Evolutionary conservation across 2,797 vertebrate genomes (phyloP).

Genomic region (Amblyraja radiata): DNA sequence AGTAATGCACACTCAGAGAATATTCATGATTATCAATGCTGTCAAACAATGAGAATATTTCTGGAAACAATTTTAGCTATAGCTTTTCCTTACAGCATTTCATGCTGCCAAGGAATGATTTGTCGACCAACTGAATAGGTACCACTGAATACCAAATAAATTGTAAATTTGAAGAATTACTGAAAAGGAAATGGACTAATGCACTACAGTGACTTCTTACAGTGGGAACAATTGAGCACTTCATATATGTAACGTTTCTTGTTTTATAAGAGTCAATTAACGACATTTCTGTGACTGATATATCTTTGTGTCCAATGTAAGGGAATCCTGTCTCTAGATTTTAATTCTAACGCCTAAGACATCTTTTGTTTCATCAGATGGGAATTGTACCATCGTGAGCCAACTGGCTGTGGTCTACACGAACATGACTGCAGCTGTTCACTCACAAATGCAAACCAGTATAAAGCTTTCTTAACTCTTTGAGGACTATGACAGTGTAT

Average conservation of each 20-base stretch:
- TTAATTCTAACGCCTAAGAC: constrained; percentile 14
- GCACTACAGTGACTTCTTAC: background rate
- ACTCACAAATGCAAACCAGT: constrained; percentile 5
- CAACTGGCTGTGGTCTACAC: constrained; percentile 5
- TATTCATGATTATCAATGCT: background rate
- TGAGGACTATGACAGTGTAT: background rate
- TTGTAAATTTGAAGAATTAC: background rate
- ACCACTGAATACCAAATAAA: background rate
- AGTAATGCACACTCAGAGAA: background rate
- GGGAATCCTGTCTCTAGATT: constrained; percentile 30
- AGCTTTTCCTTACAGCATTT: background rate
- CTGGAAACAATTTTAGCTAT: constrained; percentile 8
- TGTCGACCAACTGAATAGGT: background rate
- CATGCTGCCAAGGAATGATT: background rate
- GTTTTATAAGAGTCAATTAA: constrained; percentile 28
- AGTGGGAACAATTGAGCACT: background rate
- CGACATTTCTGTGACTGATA: background rate
- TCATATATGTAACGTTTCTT: background rate
- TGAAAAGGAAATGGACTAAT: background rate
- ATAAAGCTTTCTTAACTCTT: constrained; percentile 26
- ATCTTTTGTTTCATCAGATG: constrained; percentile 33
- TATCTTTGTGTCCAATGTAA: background rate
- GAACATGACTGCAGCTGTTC: constrained; percentile 29
- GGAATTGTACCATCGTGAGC: constrained; percentile 22
- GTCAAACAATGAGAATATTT: constrained; percentile 3